Base-by-base conservation (phyloP, 1,140 invertebrate species). In the Lepidurus arcticus region DNA sequence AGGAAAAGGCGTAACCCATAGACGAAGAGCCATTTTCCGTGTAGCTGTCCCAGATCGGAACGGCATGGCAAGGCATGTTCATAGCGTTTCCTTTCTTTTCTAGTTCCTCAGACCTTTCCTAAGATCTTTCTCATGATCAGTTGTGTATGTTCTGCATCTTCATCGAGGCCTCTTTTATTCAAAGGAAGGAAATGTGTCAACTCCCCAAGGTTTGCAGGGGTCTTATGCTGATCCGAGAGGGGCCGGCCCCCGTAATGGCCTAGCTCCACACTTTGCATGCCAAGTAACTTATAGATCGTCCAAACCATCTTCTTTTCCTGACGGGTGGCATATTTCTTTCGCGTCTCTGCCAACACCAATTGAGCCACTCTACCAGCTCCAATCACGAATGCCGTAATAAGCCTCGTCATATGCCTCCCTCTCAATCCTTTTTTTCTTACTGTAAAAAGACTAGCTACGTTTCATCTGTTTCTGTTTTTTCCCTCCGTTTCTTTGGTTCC, bases 181-280 rank as follows among this genome's bases (percentile, higher is more conserved):
- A 13, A 65, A 65, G 9, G 53, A 65, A 65, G 53, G 53, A 65
- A 65, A 65, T 65, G 53, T 65, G 53, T 65, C 53, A 65, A 65
- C 53, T 65, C 53, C 53, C 53, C 21, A 65, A 65, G 53, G 53
- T 65, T 65, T 65, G 53, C 53, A 65, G 53, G 8, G 53, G 53
- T 65, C 53, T 65, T 65, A 65, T 65, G 53, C 53, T 65, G 53
- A 65, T 65, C 53, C 53, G 21, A 65, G 53, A 65, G 53, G 53
- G 53, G 53, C 53, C 13, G 53, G 53, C 16, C 53, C 53, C 53
- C 21, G 53, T 65, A 65, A 65, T 65, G 53, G 53, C 53, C 53
- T 65, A 65, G 21, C 53, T 65, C 53, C 53, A 65, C 53, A 65
- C 53, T 65, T 65, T 65, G 53, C 53, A 65, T 65, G 53, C 53